These are phyloP conservation scores for Byasa hedistus DNA, from an alignment of 2,888 invertebrate species.

Conservation along the genomic window DNA sequence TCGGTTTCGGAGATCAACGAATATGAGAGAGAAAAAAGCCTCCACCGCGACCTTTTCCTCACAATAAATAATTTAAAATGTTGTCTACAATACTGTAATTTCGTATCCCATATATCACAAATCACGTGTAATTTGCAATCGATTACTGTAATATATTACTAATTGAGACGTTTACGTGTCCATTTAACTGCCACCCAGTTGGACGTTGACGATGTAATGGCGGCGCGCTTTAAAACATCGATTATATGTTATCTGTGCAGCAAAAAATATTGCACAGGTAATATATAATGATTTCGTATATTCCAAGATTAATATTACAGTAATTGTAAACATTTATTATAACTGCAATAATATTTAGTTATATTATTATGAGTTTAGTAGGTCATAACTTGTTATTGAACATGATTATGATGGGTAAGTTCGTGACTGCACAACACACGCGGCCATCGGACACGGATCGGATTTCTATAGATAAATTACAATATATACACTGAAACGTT, in stretches of 20 bases:
- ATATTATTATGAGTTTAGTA: no score
- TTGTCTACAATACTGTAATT: neutral
- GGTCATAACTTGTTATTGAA: no score
- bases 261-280: neutral
- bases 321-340: no score
- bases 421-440: neutral
- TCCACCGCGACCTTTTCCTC: no score
- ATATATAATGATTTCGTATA: no score
- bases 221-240: neutral
- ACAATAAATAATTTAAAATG: no score
- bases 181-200: slow-evolving; percentile 14
- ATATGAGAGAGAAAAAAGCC: no score
- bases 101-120: slow-evolving; percentile 20
- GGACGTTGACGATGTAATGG: neutral
- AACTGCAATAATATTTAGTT: no score
- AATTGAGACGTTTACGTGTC: slow-evolving; percentile 22
- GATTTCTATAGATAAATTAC: neutral
- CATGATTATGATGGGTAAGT: neutral
- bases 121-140: slow-evolving; percentile 7
- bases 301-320: no score
- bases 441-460: neutral
- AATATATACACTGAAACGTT: neutral
- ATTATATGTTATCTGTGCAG: slow-evolving; percentile 9
- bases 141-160: neutral
- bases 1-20: no score